phyloP scores from a whole-genome alignment of 2,888 invertebrate species.

The Eupsilia transversa region DNA sequence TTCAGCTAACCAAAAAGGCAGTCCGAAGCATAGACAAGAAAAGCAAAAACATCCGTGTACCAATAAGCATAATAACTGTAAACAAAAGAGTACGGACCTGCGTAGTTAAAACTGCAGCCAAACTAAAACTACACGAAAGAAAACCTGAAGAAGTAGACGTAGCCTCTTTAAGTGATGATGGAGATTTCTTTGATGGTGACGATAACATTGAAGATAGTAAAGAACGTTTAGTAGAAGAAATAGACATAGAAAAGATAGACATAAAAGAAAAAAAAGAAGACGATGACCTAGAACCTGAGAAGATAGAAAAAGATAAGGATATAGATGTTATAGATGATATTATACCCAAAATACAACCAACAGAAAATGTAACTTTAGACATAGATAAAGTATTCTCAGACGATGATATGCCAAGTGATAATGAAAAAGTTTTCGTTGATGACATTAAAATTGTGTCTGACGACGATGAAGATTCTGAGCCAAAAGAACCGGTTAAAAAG shows the following conservation, averaged over 20 bases:
- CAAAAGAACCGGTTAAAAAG: constrained; percentile 46
- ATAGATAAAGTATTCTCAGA: constrained; percentile 46
- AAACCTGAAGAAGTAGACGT: constrained; percentile 52
- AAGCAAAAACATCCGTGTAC: constrained; percentile 70
- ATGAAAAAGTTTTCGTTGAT: constrained; percentile 60
- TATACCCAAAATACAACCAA: constrained; percentile 34
- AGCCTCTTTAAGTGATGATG: constrained; percentile 54
- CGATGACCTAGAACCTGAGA: constrained; percentile 33
- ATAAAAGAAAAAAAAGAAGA: constrained; percentile 60
- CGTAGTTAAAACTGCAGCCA: constrained; percentile 59
- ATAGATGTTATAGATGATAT: constrained; percentile 34
- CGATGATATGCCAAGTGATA: constrained; percentile 60
- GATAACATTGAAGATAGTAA: constrained; percentile 45
- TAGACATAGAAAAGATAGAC: constrained; percentile 55
- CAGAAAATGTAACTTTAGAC: constrained; percentile 40
- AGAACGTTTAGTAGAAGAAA: constrained; percentile 36
- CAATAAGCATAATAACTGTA: constrained; percentile 68
- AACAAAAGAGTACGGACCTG: constrained; percentile 70
- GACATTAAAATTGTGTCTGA: constrained; percentile 54
- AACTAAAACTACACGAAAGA: constrained; percentile 42
- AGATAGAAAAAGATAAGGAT: constrained; percentile 39
- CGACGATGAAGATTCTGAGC: constrained; percentile 43
- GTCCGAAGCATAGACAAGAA: constrained; percentile 73
- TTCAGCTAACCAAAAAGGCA: constrained; percentile 72
- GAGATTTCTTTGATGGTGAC: constrained; percentile 39